Conservation (phyloP, 2,888 invertebrate species). For the Nomada ruficornis region DNA sequence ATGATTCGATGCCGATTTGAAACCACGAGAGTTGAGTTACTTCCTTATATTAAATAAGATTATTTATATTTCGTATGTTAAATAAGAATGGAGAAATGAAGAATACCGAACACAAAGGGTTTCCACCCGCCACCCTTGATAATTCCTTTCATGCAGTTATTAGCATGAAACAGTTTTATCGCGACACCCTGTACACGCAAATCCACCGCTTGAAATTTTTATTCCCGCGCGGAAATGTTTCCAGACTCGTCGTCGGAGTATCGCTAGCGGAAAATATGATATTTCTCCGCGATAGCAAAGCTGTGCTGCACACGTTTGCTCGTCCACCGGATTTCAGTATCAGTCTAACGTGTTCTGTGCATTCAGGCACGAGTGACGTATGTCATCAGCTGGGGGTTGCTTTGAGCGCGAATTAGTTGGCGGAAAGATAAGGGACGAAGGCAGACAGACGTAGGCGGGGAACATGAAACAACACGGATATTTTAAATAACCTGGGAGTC, state of each 20-base stretch:
- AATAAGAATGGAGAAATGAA: too few species aligned
- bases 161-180: too few species aligned
- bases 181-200: background rate
- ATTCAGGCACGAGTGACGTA: conserved; percentile 26
- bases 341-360: conserved; percentile 4
- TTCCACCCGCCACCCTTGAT: too few species aligned
- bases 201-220: background rate
- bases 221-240: background rate
- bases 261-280: background rate
- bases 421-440: conserved; percentile 40
- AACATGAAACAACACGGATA: background rate
- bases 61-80: too few species aligned
- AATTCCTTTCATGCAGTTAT: too few species aligned
- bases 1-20: too few species aligned
- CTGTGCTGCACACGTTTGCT: background rate
- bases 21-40: too few species aligned
- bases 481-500: conserved; percentile 8
- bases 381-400: conserved; percentile 21
- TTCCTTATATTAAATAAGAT: too few species aligned
- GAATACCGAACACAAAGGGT: too few species aligned
- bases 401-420: conserved; percentile 37
- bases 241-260: background rate
- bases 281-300: background rate
- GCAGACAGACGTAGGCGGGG: background rate
- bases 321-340: conserved; percentile 7